Base-by-base conservation (phyloP, 1,140 invertebrate genomes). In the Planococcus citri region DNA sequence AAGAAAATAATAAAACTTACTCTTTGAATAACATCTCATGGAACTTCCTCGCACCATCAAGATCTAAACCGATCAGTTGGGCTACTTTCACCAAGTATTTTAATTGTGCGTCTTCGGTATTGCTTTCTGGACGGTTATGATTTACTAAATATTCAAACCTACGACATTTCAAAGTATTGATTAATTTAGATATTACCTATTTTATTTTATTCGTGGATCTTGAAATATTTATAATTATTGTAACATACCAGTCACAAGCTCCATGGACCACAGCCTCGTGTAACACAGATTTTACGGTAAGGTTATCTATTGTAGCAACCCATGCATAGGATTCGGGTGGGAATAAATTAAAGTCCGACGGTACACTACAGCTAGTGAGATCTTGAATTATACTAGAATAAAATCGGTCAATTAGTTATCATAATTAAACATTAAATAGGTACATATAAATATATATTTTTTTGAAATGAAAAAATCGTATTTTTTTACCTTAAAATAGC, bases 11-110 rank as follows among this genome's bases (percentile, higher is more conserved):
- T 6, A 33, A 6, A 12, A 83, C 82, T 80, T 80, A 90, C 89
- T 86, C 84, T 75, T 86, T 82, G 77, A 94, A 95, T 21, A 91
- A 74, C 78, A 87, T 88, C 74, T 94, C 88, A 73, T 92, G 90
- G 76, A 85, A 86, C 74, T 92, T 88, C 68, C 88, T 82, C 0
- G 88, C 88, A 73, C 85, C 84, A 76, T 91, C 88, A 21, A 95
- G 78, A 80, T 95, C 92, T 2, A 85, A 85, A 72, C 90, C 84
- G 10, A 95, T 80, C 24, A 90, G 78, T 76, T 94, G 91, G 71
- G 89, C 87, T 24, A 94, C 82, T 79, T 91, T 88, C 25, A 92
- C 91, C 33, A 93, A 79, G 77, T 88, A 86, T 72, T 88, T 86
- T 21, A 92, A 72, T 27, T 82, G 80, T 8, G 84, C 83, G 69